phyloP scores from a whole-genome alignment of 2,888 invertebrate genomes.

The Mythimna vitellina region DNA sequence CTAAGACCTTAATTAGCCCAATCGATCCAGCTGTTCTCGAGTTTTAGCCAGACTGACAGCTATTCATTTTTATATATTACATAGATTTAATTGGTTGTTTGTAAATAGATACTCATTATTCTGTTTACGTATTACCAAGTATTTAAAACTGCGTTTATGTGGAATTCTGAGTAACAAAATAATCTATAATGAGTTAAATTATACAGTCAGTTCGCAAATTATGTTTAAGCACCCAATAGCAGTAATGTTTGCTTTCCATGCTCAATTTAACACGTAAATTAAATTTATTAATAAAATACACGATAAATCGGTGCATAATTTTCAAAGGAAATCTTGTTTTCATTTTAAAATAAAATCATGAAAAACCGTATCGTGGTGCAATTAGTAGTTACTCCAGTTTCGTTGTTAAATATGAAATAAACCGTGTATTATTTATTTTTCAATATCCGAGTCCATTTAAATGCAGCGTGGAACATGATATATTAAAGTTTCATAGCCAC shows the following conservation, averaged over 20 bases:
- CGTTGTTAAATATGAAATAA: slow-evolving; percentile 42
- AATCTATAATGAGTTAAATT: slow-evolving; percentile 5
- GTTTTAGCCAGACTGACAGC: too few species aligned
- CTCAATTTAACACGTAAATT: neutral
- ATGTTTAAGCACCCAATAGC: slow-evolving; percentile 10
- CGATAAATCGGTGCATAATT: slow-evolving; percentile 33
- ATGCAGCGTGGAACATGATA: slow-evolving; percentile 55
- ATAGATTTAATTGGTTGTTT: neutral
- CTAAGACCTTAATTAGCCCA: too few species aligned
- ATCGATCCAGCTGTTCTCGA: too few species aligned
- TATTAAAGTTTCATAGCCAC: slow-evolving; percentile 60
- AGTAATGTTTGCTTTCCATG: slow-evolving; percentile 9
- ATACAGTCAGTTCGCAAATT: slow-evolving; percentile 10
- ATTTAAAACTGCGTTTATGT: too few species aligned
- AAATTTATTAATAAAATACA: slow-evolving; percentile 7
- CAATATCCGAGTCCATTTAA: slow-evolving; percentile 56
- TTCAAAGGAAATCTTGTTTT: slow-evolving; percentile 8
- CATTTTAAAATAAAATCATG: slow-evolving; percentile 26
- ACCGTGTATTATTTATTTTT: slow-evolving; percentile 54
- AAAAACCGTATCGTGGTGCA: slow-evolving; percentile 20
- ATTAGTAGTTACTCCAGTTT: slow-evolving; percentile 41
- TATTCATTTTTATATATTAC: too few species aligned
- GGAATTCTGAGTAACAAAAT: neutral
- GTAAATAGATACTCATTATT: neutral
- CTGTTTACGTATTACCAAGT: neutral